These are phyloP conservation scores for Hipposideros armiger DNA, from an alignment of 2,113 vertebrate species.

Conservation along the genomic window DNA sequence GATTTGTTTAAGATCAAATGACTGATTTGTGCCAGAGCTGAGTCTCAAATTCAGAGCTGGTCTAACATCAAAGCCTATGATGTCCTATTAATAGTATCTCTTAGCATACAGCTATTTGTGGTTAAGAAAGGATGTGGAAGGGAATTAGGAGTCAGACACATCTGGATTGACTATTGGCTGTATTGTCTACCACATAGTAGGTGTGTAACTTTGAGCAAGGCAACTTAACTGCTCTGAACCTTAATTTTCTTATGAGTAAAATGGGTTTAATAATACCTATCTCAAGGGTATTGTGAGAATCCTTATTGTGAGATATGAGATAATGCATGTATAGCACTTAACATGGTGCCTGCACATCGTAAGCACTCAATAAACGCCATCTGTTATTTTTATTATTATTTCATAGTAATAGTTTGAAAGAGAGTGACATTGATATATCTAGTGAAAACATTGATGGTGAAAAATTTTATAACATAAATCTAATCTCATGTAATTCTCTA, in stretches of 20 bases:
- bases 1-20: background rate
- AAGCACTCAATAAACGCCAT: background rate
- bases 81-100: background rate
- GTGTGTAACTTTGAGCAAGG: background rate
- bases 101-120: background rate
- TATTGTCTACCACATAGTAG: background rate
- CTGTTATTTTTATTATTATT: slow-evolving; percentile 40
- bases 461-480: background rate
- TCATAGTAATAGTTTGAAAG: slow-evolving; percentile 10
- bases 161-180: background rate
- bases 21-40: background rate
- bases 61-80: background rate
- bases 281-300: background rate
- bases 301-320: background rate
- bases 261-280: slow-evolving; percentile 31
- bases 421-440: slow-evolving; percentile 11
- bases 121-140: slow-evolving; percentile 5
- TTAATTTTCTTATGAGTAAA: slow-evolving; percentile 44
- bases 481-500: background rate
- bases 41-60: background rate
- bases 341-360: background rate
- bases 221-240: background rate
- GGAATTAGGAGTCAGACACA: background rate
- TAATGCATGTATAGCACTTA: background rate
- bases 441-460: slow-evolving; percentile 41